Conservation (phyloP, 2,888 invertebrate species). For the Ophion ventricosus region DNA sequence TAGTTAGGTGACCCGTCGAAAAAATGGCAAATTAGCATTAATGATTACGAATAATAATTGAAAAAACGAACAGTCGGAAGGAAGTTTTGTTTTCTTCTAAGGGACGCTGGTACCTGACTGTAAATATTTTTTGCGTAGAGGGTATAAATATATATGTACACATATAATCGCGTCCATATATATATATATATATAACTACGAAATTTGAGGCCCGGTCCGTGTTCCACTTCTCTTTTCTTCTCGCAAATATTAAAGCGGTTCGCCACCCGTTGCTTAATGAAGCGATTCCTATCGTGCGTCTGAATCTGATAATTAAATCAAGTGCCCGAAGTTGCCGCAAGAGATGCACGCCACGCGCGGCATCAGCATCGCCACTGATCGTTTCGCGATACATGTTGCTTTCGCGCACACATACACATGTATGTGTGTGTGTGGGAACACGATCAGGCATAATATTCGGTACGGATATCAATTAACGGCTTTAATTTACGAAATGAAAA, state of each 20-base stretch:
- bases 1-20: slow-evolving; percentile 1
- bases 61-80: slow-evolving; percentile 18
- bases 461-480: background rate
- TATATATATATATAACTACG: background rate
- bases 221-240: slow-evolving; percentile 56
- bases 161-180: background rate
- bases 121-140: background rate
- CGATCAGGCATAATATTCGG: background rate
- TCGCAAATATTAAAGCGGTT: slow-evolving; percentile 49
- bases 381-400: slow-evolving; percentile 17
- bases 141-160: background rate
- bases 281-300: slow-evolving; percentile 77
- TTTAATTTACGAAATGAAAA: background rate
- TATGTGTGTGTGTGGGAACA: background rate
- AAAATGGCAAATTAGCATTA: slow-evolving; percentile 37
- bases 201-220: slow-evolving; percentile 41
- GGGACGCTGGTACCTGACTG: background rate
- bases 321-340: slow-evolving; percentile 63
- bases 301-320: slow-evolving; percentile 81
- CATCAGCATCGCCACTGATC: slow-evolving; percentile 42
- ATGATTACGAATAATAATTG: slow-evolving; percentile 65
- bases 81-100: background rate
- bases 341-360: slow-evolving; percentile 44
- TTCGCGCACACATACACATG: slow-evolving; percentile 1
- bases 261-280: slow-evolving; percentile 74